A percentile compares a stretch with the other conserved stretches of the same genome.
Evolutionary conservation across 2,888 invertebrate species (phyloP).

Genomic region (Myopa tessellatipennis): DNA sequence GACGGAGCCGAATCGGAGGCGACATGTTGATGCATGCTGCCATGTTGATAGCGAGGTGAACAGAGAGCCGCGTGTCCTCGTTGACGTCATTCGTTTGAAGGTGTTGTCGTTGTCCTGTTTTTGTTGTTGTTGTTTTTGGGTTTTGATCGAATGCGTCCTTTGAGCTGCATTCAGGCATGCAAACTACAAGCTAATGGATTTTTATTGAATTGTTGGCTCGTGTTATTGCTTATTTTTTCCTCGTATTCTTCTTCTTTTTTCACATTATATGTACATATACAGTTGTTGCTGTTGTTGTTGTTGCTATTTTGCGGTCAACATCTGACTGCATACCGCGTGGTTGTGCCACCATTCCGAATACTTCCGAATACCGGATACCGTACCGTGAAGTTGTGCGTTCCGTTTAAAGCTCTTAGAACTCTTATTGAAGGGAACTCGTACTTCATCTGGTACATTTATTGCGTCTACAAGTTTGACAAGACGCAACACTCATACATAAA

Average conservation of each 20-base stretch:
- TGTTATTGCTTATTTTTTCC: neutral
- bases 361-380: too few species aligned
- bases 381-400: too few species aligned
- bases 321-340: too few species aligned
- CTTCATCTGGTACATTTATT: neutral
- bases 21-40: conserved; percentile 51
- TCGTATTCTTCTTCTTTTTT: neutral
- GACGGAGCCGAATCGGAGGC: neutral
- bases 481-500: neutral
- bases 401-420: too few species aligned
- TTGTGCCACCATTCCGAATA: too few species aligned
- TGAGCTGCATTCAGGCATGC: conserved; percentile 34
- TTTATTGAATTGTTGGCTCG: conserved; percentile 35
- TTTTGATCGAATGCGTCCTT: conserved; percentile 34
- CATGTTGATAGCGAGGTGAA: conserved; percentile 30
- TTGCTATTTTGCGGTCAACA: neutral
- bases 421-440: too few species aligned
- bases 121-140: conserved; percentile 37
- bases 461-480: neutral
- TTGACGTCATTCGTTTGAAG: neutral
- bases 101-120: neutral
- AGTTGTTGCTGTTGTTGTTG: neutral
- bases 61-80: neutral
- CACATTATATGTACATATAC: too few species aligned
- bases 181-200: conserved; percentile 39